These are phyloP conservation scores for Acromyrmex echinatior DNA, from an alignment of 1,140 invertebrate species.

Conservation along the genomic window DNA sequence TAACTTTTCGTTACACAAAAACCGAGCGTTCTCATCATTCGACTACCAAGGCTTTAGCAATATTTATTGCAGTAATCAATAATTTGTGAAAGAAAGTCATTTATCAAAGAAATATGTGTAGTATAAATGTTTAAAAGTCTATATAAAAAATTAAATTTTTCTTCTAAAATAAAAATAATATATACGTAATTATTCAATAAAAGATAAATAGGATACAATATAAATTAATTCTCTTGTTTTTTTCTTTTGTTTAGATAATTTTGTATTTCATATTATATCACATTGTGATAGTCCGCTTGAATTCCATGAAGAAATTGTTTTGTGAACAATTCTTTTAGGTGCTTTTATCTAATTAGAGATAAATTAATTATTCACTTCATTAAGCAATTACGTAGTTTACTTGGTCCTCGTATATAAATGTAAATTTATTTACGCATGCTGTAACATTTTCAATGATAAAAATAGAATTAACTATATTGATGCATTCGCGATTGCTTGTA, in stretches of 20 bases:
- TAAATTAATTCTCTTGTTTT: background rate
- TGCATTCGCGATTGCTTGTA: background rate
- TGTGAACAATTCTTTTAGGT: conserved; percentile 15
- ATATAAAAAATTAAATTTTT: too few species aligned
- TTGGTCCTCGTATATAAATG: conserved; percentile 64
- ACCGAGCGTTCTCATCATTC: too few species aligned
- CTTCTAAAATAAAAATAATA: too few species aligned
- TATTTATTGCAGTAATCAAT: too few species aligned
- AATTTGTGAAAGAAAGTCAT: too few species aligned
- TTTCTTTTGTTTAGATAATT: conserved; percentile 6
- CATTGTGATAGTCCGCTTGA: conserved; percentile 39
- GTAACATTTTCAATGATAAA: conserved; percentile 35
- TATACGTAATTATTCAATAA: too few species aligned
- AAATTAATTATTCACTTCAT: conserved; percentile 3
- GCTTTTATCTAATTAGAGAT: conserved; percentile 25
- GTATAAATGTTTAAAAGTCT: too few species aligned
- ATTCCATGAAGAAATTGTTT: conserved; percentile 15
- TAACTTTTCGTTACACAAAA: too few species aligned
- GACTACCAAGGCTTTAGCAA: too few species aligned
- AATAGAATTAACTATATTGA: conserved; percentile 31
- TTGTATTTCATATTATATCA: conserved; percentile 53
- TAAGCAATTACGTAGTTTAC: conserved; percentile 31
- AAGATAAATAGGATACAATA: too few species aligned
- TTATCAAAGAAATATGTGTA: too few species aligned
- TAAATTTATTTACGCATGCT: conserved; percentile 8